Conservation (phyloP, 2,797 vertebrate species). For the Spondyliosoma cantharus region DNA sequence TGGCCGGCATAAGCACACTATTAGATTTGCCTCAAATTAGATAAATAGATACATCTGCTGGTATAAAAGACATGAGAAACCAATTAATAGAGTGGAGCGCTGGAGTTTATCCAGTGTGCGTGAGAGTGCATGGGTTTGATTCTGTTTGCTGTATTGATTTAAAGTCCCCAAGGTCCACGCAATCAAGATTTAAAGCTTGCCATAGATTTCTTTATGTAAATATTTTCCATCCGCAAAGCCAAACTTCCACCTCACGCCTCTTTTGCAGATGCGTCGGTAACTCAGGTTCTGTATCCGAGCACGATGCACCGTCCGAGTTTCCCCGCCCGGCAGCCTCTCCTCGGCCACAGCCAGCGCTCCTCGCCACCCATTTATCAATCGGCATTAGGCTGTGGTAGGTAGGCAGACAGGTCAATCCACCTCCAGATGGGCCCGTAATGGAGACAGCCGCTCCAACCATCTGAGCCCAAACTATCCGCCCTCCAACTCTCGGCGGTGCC, state of each 20-base stretch:
- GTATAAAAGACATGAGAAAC: constrained; percentile 71
- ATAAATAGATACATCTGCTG: constrained; percentile 75
- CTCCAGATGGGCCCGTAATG: constrained; percentile 70
- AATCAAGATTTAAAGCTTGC: constrained; percentile 59
- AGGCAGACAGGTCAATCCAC: constrained; percentile 70
- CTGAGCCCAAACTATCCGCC: constrained; percentile 39
- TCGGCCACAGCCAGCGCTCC: constrained; percentile 34
- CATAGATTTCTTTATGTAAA: constrained; percentile 57
- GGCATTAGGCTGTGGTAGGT: constrained; percentile 70
- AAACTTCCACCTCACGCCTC: constrained; percentile 4
- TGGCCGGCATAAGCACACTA: constrained; percentile 52
- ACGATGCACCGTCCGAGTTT: constrained; percentile 50
- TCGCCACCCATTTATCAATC: constrained; percentile 74
- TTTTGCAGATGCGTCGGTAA: constrained; percentile 35
- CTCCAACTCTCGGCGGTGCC: constrained; percentile 19
- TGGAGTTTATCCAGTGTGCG: constrained; percentile 55
- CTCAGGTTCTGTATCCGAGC: constrained; percentile 52
- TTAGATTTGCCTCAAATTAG: constrained; percentile 62
- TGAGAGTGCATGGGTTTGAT: constrained; percentile 53
- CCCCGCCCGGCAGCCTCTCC: constrained; percentile 41
- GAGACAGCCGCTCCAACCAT: constrained; percentile 59
- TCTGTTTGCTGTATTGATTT: constrained; percentile 71
- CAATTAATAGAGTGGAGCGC: constrained; percentile 67
- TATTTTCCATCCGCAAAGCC: constrained; percentile 15
- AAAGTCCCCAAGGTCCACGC: constrained; percentile 42